Evolutionary conservation across 2,888 invertebrate species (phyloP), one percentile per base, ranked within the genome.

Genomic region (Apoda limacodes): DNA sequence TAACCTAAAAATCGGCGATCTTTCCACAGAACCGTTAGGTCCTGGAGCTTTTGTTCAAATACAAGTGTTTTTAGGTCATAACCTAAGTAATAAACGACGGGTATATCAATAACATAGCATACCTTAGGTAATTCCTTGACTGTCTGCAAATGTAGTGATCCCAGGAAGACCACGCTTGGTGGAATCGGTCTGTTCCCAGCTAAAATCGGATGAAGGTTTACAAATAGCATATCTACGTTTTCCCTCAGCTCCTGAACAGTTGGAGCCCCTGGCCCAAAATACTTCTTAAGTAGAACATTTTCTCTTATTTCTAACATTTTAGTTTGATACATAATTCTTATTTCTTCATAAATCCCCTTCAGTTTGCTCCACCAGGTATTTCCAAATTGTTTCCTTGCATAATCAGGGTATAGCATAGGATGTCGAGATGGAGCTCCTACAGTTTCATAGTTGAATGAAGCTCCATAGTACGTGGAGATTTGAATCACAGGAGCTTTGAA

Each of bases 191-290:
- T 49, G 29, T 52, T 57, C 2, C 46, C 45, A 7, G 58, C 57
- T 46, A 62, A 64, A 13, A 67, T 39, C 0, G 69, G 62, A 45
- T 76, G 61, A 0, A 52, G 41, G 38, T 81, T 81, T 2, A 75
- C 27, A 33, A 82, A 63, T 12, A 78, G 28, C 57, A 81, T 49
- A 25, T 64, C 61, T 9, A 69, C 46, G 28, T 52, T 59, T 12
- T 49, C 38, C 13, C 33, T 34, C 2, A 63, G 35, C 21, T 57
- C 52, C 3, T 9, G 25, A 3, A 53, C 9, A 4, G 29, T 2
- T 1, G 62, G 55, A 1, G 46, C 14, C 13, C 53, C 40, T 4
- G 40, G 14, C 1, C 61, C 64, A 33, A 58, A 52, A 15, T 43
- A 13, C 32, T 37, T 40, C 15, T 28, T 43, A 2, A 58, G 6